These are phyloP conservation scores for Peribatodes rhomboidaria DNA, from an alignment of 2,888 invertebrate species.

Conservation along the genomic window DNA sequence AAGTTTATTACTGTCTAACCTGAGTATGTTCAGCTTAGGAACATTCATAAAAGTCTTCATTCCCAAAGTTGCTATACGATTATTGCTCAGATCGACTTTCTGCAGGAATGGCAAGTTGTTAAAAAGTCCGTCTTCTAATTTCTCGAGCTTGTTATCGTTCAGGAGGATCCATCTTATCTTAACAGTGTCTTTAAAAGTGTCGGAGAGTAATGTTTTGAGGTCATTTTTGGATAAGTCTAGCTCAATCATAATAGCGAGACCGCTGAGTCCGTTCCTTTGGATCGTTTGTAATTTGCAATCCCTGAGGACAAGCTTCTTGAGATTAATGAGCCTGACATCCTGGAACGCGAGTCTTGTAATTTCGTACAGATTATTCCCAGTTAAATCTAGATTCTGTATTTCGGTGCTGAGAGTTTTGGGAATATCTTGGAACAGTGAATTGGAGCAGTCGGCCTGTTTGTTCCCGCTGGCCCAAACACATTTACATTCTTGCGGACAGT, in stretches of 20 bases:
- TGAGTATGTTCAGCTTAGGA: constrained; percentile 89
- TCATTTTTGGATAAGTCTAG: constrained; percentile 93
- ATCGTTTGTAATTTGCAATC: constrained; percentile 91
- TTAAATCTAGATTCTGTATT: constrained; percentile 90
- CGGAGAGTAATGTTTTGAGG: constrained; percentile 88
- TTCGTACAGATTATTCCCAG: constrained; percentile 89
- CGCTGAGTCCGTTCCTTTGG: constrained; percentile 91
- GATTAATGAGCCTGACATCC: constrained; percentile 90
- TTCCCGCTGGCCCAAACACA: constrained; percentile 95
- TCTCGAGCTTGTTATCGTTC: constrained; percentile 91
- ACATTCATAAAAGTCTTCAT: constrained; percentile 90
- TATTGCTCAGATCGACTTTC: constrained; percentile 92
- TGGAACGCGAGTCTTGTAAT: constrained; percentile 90
- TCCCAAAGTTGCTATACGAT: constrained; percentile 90
- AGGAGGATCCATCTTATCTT: constrained; percentile 91
- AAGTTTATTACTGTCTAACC: constrained; percentile 91
- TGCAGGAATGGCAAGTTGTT: constrained; percentile 90
- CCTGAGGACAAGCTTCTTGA: constrained; percentile 92
- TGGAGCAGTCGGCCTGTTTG: constrained; percentile 93
- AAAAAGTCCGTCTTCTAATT: constrained; percentile 92
- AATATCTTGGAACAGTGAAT: constrained; percentile 88
- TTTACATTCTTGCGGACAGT: constrained; percentile 90
- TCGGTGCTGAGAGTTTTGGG: constrained; percentile 91
- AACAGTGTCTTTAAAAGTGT: constrained; percentile 90
- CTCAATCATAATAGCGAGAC: constrained; percentile 92